Evolutionary conservation across 2,113 vertebrate species (phyloP), one percentile per base, ranked within the genome.

Genomic region (Paramisgurnus dabryanus): DNA sequence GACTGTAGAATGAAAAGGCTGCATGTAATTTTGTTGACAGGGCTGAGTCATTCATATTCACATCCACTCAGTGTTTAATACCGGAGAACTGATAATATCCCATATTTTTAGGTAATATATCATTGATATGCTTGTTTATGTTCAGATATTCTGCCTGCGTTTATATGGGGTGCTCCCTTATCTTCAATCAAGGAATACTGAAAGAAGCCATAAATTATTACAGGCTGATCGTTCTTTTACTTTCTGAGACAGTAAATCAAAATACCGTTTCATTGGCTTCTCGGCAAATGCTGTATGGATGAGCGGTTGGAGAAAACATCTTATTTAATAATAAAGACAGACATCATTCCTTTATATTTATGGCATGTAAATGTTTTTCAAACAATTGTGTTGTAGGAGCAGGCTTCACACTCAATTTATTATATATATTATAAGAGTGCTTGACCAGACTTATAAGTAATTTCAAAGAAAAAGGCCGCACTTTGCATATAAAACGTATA

Each of bases 131-230:
- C 40, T 47, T 74, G 43, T 47, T 74, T 10, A 74, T 74, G 41
- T 75, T 75, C 12, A 27, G 72, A 63, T 41, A 47, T 27, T 74
- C n/a, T 63, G 17, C 7, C 11, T 47, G n/a, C 3, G 49, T 47
- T n/a, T 63, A 45, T 13, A 63, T 63, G 40, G 8, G 7, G n/a
- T 47, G 18, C 18, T 63, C 4, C 60, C 57, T 61, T 61, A 45
- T 75, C 55, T 60, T 73, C 40, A 58, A 57, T 74, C 58, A 34
- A 43, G 40, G 18, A 74, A 73, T 58, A 60, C 11, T 72, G 50
- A 72, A 69, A 22, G 55, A 4, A 17, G 55, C 17, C 15, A 18
- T 50, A 12, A 50, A 69, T 27, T 50, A 69, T 69, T 49, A 68
- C 43, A 10, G 34, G 40, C 69, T 57, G 7, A n/a, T 34, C 50